Evolutionary conservation across 2,797 vertebrate genomes (phyloP).

Genomic region (Acanthurus tractus): DNA sequence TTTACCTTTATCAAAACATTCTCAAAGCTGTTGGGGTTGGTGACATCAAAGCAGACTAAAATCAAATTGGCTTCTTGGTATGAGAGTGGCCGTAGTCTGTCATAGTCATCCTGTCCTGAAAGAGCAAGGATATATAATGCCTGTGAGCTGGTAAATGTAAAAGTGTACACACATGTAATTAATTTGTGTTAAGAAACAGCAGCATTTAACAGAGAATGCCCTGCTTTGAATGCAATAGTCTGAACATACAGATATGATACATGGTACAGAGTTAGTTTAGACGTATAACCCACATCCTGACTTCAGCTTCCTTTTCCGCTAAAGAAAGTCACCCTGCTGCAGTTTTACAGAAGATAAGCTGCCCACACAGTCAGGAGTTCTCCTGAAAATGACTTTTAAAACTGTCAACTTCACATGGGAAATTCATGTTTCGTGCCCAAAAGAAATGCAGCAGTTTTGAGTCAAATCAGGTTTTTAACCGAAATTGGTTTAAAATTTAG

Average conservation of each 20-base stretch:
- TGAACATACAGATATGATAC: conserved; percentile 24
- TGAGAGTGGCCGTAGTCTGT: conserved; percentile 93
- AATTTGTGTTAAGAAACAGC: neutral
- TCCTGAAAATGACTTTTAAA: conserved; percentile 15
- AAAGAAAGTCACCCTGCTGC: conserved; percentile 42
- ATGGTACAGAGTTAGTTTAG: conserved; percentile 15
- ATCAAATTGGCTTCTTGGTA: conserved; percentile 94
- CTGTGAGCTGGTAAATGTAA: neutral
- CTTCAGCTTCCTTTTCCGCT: conserved; percentile 74
- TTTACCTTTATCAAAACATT: conserved; percentile 95
- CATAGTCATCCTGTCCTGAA: conserved; percentile 97
- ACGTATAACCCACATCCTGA: conserved; percentile 85
- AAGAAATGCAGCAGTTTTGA: neutral
- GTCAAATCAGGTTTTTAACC: too few species aligned
- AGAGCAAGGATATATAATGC: conserved; percentile 19
- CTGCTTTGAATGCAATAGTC: conserved; percentile 1
- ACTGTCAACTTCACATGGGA: neutral
- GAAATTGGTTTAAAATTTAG: neutral
- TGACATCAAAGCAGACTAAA: conserved; percentile 96
- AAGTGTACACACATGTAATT: neutral
- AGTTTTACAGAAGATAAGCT: conserved; percentile 63
- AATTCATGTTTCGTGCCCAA: neutral
- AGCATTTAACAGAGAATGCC: neutral
- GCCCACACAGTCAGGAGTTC: conserved; percentile 13
- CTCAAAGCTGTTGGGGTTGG: conserved; percentile 95